Percentiles rank a stretch among this genome's conserved stretches.
Conservation (phyloP, 2,113 vertebrate genomes). For the Ploceus nigricollis region DNA sequence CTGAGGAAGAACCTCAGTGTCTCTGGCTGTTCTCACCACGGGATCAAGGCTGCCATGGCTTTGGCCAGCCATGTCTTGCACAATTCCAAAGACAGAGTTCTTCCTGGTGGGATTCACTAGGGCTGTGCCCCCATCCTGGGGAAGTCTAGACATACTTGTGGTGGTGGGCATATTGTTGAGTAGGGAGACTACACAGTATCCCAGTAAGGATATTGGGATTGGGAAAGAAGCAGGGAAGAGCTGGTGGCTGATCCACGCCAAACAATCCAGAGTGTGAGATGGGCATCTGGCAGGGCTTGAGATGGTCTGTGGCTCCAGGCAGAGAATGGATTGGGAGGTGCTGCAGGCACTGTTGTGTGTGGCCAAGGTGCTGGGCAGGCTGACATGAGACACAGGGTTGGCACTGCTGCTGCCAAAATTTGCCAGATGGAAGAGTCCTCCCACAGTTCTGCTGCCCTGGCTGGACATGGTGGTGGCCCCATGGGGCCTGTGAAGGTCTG, state of each 20-base stretch:
- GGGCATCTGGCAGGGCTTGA: not conserved
- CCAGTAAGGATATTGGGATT: not conserved
- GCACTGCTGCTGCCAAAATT: not conserved
- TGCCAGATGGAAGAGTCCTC: not conserved
- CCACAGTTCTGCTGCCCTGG: not conserved
- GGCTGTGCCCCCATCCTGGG: not conserved
- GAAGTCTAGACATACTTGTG: not conserved
- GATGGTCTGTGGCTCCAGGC: not conserved
- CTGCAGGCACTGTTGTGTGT: not conserved
- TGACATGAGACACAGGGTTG: not conserved
- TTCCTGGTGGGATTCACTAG: not conserved
- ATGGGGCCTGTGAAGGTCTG: not conserved
- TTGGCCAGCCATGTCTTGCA: not conserved
- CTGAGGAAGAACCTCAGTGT: not conserved
- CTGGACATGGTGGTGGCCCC: not conserved
- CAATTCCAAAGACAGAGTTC: not conserved
- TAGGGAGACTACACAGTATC: not conserved
- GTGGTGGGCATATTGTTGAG: not conserved
- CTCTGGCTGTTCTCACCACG: not conserved
- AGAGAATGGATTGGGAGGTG: not conserved
- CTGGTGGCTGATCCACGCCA: not conserved
- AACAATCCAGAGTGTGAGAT: not conserved
- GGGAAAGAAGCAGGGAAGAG: not conserved
- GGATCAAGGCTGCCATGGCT: not conserved
- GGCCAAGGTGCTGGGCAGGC: not conserved